Evolutionary conservation across 2,797 vertebrate species (phyloP).

Genomic region (Leptodactylus fallax): DNA sequence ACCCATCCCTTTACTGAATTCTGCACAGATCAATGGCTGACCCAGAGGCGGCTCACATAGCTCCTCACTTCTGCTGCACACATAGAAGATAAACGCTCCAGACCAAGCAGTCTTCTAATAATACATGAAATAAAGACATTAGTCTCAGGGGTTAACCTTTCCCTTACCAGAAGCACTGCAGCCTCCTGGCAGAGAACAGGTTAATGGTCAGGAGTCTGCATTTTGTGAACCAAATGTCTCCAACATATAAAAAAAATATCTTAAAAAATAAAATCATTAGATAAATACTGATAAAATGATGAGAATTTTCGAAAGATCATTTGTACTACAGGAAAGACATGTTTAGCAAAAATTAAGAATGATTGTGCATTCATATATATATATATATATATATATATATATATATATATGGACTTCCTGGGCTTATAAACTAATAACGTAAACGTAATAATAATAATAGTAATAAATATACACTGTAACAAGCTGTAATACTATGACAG

Average conservation of each 20-base stretch:
- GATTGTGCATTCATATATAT: neutral
- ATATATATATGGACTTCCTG: neutral
- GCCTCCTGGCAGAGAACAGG: neutral
- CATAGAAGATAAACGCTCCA: conserved; percentile 75
- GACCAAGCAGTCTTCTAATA: conserved; percentile 64
- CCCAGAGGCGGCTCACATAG: conserved; percentile 69
- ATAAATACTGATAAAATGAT: neutral
- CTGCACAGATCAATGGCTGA: conserved; percentile 76
- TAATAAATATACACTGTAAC: neutral
- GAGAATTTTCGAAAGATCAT: neutral
- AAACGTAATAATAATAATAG: neutral
- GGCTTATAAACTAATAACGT: neutral
- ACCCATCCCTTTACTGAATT: conserved; percentile 78
- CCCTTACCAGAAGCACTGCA: neutral
- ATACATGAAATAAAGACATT: conserved; percentile 25
- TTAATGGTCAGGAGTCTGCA: neutral
- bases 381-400: too few relatives aligned
- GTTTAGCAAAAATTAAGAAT: neutral
- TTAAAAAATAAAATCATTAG: neutral
- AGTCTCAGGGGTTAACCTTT: conserved; percentile 36
- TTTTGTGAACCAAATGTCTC: neutral
- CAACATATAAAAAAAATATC: too few relatives aligned
- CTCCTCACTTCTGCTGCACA: conserved; percentile 67
- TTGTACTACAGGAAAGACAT: neutral
- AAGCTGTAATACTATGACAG: neutral